These are phyloP conservation scores for Caranx ignobilis DNA, from an alignment of 2,113 vertebrate genomes.

Conservation along the genomic window DNA sequence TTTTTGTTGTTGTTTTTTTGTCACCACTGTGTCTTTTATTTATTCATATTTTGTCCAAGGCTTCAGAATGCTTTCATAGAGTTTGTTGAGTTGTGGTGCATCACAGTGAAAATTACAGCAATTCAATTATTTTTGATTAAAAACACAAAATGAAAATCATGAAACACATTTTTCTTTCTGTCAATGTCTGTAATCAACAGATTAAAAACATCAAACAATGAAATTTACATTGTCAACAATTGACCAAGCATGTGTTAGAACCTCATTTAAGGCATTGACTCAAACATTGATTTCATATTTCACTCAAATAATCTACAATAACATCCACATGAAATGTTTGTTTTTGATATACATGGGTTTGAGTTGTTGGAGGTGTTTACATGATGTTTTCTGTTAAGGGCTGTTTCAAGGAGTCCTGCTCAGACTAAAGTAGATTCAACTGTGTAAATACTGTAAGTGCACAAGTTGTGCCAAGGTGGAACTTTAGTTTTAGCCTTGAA, in stretches of 20 bases:
- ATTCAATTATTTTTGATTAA: background rate
- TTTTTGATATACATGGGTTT: background rate
- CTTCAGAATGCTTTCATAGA: background rate
- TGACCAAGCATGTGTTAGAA: background rate
- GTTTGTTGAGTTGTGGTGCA: background rate
- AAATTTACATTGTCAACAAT: background rate
- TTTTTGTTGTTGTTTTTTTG: too few relatives aligned
- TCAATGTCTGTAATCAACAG: background rate
- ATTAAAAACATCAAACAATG: background rate
- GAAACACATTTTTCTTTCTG: background rate
- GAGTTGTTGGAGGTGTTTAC: background rate
- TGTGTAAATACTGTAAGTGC: background rate
- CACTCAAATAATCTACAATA: background rate
- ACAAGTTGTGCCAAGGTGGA: background rate
- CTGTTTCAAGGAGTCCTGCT: background rate
- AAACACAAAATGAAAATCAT: background rate
- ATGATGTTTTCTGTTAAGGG: background rate
- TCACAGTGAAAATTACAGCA: background rate
- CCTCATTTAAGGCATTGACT: background rate
- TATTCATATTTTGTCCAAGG: background rate
- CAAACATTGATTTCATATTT: background rate
- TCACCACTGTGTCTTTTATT: background rate
- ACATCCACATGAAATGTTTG: background rate
- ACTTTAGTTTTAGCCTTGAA: background rate
- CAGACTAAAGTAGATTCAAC: background rate